phyloP scores from a whole-genome alignment of 2,888 invertebrate genomes.

The Cerceris rybyensis region DNA sequence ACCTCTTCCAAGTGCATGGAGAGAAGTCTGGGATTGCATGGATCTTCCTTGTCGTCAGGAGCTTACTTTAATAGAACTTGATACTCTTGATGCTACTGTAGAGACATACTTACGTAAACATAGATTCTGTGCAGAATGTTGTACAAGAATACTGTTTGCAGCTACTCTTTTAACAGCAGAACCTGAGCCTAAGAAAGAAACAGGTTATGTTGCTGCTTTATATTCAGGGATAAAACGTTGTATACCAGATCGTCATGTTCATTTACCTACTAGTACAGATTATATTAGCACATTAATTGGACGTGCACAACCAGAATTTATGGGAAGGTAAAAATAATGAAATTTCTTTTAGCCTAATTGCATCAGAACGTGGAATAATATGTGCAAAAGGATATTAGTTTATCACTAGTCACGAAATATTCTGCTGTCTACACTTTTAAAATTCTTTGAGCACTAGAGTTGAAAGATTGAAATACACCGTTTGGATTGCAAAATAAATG shows the following conservation, averaged over 20 bases:
- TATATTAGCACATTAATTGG: conserved; percentile 94
- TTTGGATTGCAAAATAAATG: no score
- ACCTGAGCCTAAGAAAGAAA: conserved; percentile 92
- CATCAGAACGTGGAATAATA: neutral
- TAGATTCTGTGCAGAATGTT: conserved; percentile 96
- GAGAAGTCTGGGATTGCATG: conserved; percentile 94
- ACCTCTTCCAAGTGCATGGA: conserved; percentile 89
- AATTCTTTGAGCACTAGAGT: no score
- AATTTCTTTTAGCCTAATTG: conserved; percentile 1
- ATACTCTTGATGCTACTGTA: conserved; percentile 91
- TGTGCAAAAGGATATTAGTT: no score
- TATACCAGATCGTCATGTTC: conserved; percentile 92
- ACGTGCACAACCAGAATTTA: conserved; percentile 94
- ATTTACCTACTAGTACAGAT: conserved; percentile 93
- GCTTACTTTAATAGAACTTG: conserved; percentile 93
- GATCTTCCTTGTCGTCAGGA: conserved; percentile 90
- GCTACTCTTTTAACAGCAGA: conserved; percentile 94
- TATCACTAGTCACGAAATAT: no score
- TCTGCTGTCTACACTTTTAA: no score
- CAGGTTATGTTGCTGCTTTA: conserved; percentile 93
- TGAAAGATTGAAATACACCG: no score
- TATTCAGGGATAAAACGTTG: conserved; percentile 95
- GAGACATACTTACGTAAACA: conserved; percentile 96
- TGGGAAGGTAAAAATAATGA: conserved; percentile 86
- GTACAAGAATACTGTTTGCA: conserved; percentile 93